Evolutionary conservation across 1,140 invertebrate species (phyloP).

Genomic region (Pomacea maculata): DNA sequence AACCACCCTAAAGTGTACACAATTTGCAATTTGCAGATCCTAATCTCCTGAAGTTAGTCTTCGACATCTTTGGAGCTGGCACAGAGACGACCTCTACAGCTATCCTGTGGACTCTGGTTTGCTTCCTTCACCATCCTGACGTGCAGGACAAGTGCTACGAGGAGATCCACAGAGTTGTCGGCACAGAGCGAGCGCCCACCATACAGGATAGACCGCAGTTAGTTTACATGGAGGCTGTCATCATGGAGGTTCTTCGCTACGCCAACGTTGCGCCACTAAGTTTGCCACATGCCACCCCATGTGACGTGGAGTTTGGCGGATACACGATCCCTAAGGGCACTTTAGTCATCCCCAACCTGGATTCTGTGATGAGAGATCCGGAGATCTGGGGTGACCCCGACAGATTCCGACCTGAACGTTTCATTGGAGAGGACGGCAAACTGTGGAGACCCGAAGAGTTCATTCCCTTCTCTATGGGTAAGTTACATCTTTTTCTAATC

Average conservation of each 20-base stretch:
- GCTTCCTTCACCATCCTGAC: slow-evolving; percentile 45
- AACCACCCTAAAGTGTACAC: too few relatives aligned
- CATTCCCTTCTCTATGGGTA: slow-evolving; percentile 42
- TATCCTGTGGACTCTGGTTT: slow-evolving; percentile 38
- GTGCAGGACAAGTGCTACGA: slow-evolving; percentile 21
- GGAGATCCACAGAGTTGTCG: slow-evolving; percentile 68
- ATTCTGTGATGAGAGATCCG: slow-evolving; percentile 7
- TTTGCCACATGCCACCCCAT: slow-evolving; percentile 58
- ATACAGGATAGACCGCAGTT: slow-evolving; percentile 74
- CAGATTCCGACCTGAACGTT: slow-evolving; percentile 38
- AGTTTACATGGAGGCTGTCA: slow-evolving; percentile 46
- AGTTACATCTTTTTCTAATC: too few relatives aligned
- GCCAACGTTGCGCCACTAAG: slow-evolving; percentile 64
- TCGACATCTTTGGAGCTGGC: slow-evolving; percentile 53
- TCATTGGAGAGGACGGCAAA: slow-evolving; percentile 34
- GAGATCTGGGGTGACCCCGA: slow-evolving; percentile 18
- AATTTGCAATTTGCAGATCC: slow-evolving; percentile 70
- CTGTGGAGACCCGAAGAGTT: slow-evolving; percentile 32
- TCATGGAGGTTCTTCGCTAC: slow-evolving; percentile 58
- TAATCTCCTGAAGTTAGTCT: slow-evolving; percentile 71
- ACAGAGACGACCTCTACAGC: slow-evolving; percentile 52
- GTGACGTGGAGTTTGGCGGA: slow-evolving; percentile 48
- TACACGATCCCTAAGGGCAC: slow-evolving; percentile 42
- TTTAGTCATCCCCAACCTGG: background rate
- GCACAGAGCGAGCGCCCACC: slow-evolving; percentile 76